Conservation (phyloP, 2,113 vertebrate species). For the Picathartes gymnocephalus region DNA sequence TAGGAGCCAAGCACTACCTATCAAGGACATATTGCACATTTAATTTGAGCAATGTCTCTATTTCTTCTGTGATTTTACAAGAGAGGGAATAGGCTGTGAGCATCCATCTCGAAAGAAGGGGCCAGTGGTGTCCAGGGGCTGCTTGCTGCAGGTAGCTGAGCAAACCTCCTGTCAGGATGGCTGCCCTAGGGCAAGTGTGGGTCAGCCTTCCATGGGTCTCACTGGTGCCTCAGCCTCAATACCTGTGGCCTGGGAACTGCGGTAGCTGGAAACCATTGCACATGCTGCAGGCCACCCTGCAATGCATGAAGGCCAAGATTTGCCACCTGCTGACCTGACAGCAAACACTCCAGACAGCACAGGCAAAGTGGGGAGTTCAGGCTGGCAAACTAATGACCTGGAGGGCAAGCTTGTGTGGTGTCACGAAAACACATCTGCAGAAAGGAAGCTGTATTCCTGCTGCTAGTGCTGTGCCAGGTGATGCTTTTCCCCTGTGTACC, state of each 20-base stretch:
- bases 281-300: rapidly evolving
- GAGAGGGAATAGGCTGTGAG: background rate
- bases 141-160: background rate
- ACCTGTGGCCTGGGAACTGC: background rate
- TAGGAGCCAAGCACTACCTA: background rate
- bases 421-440: background rate
- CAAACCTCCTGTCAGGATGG: background rate
- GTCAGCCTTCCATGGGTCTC: background rate
- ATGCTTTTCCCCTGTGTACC: background rate
- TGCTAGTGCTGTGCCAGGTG: background rate
- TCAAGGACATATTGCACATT: background rate
- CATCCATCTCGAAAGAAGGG: background rate
- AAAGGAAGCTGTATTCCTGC: background rate
- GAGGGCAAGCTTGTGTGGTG: background rate
- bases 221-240: background rate
- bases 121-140: background rate
- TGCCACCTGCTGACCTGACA: background rate
- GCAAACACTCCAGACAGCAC: background rate
- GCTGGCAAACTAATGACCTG: background rate
- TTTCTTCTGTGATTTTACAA: background rate
- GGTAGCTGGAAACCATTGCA: background rate
- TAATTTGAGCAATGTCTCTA: background rate
- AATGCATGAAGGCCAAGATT: background rate
- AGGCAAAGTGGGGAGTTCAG: background rate
- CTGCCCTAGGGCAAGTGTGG: background rate